Base-by-base conservation (phyloP, 2,888 invertebrate genomes). In the Alitta virens region DNA sequence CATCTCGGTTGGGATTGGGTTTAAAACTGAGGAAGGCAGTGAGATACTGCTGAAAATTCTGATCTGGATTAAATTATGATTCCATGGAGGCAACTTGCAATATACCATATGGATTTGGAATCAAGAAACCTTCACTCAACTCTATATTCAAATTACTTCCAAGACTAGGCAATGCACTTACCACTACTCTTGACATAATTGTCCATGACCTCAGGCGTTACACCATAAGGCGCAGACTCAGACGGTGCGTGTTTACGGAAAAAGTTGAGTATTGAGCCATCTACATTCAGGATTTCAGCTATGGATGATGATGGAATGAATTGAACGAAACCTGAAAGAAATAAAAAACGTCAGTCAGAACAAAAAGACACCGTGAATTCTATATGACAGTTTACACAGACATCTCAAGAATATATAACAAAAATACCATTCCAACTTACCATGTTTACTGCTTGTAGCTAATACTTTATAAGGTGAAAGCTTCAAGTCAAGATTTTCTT, bases 401-500 rank as follows among this genome's bases (percentile, higher is more conserved):
- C n/a, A n/a, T n/a, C n/a, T n/a, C n/a, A n/a, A n/a, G n/a, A n/a
- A n/a, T n/a, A n/a, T n/a, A n/a, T n/a, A n/a, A n/a, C n/a, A n/a
- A n/a, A n/a, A n/a, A n/a, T n/a, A n/a, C n/a, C n/a, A 33, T 33
- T 12, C 33, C 12, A 1, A 56, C 73, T 70, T 68, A 84, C 86
- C 98, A 81, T 97, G 95, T 77, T 91, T 91, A 0, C 92, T 92
- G 76, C 95, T 94, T 0, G 97, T 98, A 0, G 99, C 97, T 65
- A 99, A 83, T 5, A 97, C 97, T 78, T 90, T 87, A 77, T 99
- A 99, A 0, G 99, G 97, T 0, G 97, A 97, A 64, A 99, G 83
- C 76, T 95, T 96, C 60, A 99, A 85, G 83, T 99, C 98, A 61
- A 99, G 85, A 82, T 99, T 98, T 83, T 99, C 99, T 72, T 92